These are phyloP conservation scores for Agrotis ipsilon DNA, from an alignment of 2,888 invertebrate genomes.

Conservation along the genomic window DNA sequence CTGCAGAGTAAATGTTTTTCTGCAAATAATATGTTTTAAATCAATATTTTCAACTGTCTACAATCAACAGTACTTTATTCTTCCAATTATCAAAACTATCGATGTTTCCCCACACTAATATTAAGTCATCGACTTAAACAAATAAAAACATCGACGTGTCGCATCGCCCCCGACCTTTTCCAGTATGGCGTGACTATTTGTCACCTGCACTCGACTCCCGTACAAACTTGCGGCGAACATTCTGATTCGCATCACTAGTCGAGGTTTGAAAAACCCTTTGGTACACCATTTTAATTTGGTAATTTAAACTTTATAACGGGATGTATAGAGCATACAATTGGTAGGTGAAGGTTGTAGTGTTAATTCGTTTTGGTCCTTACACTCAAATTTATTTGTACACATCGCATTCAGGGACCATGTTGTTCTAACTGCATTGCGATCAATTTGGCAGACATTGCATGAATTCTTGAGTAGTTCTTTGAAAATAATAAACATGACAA, in stretches of 20 bases:
- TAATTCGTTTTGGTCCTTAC: constrained; percentile 52
- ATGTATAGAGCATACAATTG: constrained; percentile 57
- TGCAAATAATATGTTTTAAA: background rate
- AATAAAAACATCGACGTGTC: constrained; percentile 89
- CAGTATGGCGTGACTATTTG: constrained; percentile 89
- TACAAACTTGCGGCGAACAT: constrained; percentile 86
- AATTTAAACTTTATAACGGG: constrained; percentile 60
- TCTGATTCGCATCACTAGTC: constrained; percentile 86
- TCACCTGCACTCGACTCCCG: constrained; percentile 90
- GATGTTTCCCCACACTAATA: constrained; percentile 82
- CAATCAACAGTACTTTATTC: too few relatives aligned
- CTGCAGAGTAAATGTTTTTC: background rate
- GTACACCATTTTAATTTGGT: constrained; percentile 12
- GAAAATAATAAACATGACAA: constrained; percentile 65
- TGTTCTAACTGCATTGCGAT: constrained; percentile 86
- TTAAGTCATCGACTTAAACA: constrained; percentile 87
- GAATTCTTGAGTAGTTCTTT: constrained; percentile 79
- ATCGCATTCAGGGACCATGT: constrained; percentile 83
- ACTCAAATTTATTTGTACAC: constrained; percentile 82
- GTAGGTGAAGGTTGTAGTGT: constrained; percentile 24
- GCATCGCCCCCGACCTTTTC: constrained; percentile 85
- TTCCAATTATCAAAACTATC: constrained; percentile 61
- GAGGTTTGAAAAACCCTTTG: constrained; percentile 67
- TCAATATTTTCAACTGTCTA: background rate
- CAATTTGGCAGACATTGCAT: constrained; percentile 84